Evolutionary conservation across 2,888 invertebrate species (phyloP), one percentile per base, ranked within the genome.

Genomic region (Sinodicranocentrus sp.): DNA sequence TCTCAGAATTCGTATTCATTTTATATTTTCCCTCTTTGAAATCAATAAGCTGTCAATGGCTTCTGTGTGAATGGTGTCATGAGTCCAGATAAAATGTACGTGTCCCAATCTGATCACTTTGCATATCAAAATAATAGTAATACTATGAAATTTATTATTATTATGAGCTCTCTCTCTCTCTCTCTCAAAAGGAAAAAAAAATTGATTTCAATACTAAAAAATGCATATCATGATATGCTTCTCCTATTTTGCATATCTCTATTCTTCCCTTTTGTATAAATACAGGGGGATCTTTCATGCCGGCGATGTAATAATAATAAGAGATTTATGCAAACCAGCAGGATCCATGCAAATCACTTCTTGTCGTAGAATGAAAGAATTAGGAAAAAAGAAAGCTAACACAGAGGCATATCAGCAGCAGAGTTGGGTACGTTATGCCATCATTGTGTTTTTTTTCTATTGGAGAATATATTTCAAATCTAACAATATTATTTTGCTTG

Each of bases 11-110:
- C 48, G 57, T 71, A 71, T 71, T 68, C 75, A 68, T 63, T 75
- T 72, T 52, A 67, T n/a, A n/a, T n/a, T n/a, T n/a, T n/a, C n/a
- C n/a, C n/a, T n/a, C n/a, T n/a, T 76, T 82, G 75, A 75, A 82
- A 82, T 82, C 82, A 82, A 82, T 82, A 82, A 82, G 54, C 82
- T 82, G 82, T 76, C 82, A 82, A 76, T 75, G 75, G 82, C 73
- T 82, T 82, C 75, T 82, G 65, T 71, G 8, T 17, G 28, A 43
- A 48, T 52, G 28, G 13, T 43, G 33, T 72, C 79, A 80, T 80
- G 72, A 80, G 52, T 63, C 54, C 19, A 33, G 65, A 33, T 23
- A 79, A 70, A 71, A 65, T 80, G 48, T 80, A 80, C 72, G 72
- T 65, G 52, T 43, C 44, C 71, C 79, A 71, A 68, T 63, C 63